Conservation (phyloP, 2,888 invertebrate genomes). For the Phasia obesa region DNA sequence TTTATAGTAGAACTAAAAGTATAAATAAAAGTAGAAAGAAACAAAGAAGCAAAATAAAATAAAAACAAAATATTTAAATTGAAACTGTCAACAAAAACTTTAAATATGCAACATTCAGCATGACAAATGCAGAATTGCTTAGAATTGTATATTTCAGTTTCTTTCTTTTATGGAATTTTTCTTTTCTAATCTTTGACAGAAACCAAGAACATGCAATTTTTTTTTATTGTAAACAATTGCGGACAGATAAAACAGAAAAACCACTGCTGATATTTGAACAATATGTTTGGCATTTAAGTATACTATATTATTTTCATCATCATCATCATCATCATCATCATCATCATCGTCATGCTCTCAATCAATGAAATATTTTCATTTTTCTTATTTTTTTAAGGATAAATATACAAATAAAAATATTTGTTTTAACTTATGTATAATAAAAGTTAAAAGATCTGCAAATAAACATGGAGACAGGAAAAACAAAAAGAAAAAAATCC, state of each 20-base stretch:
- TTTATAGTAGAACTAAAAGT: not conserved
- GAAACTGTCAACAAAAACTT: constrained; percentile 69
- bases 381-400: constrained; percentile 33
- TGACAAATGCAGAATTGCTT: constrained; percentile 65
- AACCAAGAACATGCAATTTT: constrained; percentile 32
- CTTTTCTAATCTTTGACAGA: constrained; percentile 5
- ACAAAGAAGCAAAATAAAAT: no score
- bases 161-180: constrained; percentile 11
- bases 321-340: constrained; percentile 23
- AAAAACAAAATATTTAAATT: constrained; percentile 63
- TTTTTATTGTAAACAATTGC: constrained; percentile 11
- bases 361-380: constrained; percentile 19
- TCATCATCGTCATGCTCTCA: constrained; percentile 30
- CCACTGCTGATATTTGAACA: constrained; percentile 52
- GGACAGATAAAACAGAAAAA: constrained; percentile 36
- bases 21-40: not conserved
- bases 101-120: constrained; percentile 60
- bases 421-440: constrained; percentile 56
- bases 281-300: constrained; percentile 35
- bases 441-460: constrained; percentile 52
- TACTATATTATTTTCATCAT: constrained; percentile 16
- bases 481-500: constrained; percentile 19
- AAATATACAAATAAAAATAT: constrained; percentile 60
- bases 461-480: constrained; percentile 16
- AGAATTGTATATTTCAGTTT: not conserved